Conservation (phyloP, 2,888 invertebrate species). For the Argyresthia albistria region DNA sequence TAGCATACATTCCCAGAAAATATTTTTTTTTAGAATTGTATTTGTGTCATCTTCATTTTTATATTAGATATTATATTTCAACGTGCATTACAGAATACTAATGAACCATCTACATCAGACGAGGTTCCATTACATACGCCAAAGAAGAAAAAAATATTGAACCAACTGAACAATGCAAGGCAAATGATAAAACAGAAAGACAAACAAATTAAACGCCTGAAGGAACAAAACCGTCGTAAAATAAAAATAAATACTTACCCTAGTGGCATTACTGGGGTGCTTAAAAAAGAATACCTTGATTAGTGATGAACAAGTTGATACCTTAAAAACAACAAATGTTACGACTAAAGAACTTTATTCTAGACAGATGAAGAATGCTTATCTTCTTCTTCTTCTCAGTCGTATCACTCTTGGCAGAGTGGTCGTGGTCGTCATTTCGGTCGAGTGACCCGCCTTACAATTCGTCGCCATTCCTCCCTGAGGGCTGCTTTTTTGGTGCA, state of each 20-base stretch:
- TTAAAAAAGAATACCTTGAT: slow-evolving; percentile 5
- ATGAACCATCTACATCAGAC: slow-evolving; percentile 1
- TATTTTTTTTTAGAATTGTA: too few relatives aligned
- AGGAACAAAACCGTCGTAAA: slow-evolving; percentile 7
- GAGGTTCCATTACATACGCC: slow-evolving; percentile 1
- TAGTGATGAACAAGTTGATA: slow-evolving; percentile 1
- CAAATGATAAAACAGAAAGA: slow-evolving; percentile 6
- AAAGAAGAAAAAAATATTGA: slow-evolving; percentile 3
- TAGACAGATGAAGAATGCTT: slow-evolving; percentile 3
- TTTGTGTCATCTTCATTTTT: too few relatives aligned
- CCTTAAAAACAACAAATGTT: slow-evolving; percentile 2
- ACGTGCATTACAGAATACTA: too few relatives aligned
- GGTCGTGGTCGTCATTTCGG: too few relatives aligned
- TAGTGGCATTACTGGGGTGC: slow-evolving; percentile 2
- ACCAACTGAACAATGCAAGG: slow-evolving; percentile 2
- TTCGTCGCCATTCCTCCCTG: too few relatives aligned
- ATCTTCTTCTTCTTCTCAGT: too few relatives aligned
- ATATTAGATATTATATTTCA: too few relatives aligned
- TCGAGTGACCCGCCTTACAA: too few relatives aligned
- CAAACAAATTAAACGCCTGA: slow-evolving; percentile 4
- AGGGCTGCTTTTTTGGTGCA: too few relatives aligned
- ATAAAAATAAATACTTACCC: not conserved
- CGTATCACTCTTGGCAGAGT: too few relatives aligned
- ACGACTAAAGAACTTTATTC: slow-evolving; percentile 6
- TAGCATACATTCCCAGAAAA: too few relatives aligned